phyloP scores from a whole-genome alignment of 2,797 vertebrate genomes.

The Loris lydekkerianus region DNA sequence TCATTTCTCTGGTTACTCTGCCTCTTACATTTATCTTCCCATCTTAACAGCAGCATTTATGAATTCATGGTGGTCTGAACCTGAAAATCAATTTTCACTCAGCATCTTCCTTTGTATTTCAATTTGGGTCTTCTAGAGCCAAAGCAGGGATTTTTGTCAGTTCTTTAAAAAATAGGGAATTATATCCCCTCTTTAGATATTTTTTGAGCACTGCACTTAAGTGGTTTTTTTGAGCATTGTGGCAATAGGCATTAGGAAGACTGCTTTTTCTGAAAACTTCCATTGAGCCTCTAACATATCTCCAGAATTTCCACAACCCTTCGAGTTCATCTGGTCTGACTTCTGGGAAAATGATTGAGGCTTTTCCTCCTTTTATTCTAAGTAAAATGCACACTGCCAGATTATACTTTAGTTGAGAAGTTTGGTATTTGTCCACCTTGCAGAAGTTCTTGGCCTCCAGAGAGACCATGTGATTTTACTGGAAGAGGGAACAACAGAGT shows the following conservation, averaged over 20 bases:
- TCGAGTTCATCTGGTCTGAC: conserved; percentile 81
- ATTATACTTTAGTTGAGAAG: not conserved
- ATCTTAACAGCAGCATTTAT: conserved; percentile 79
- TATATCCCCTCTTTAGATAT: conserved; percentile 76
- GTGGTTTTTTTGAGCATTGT: conserved; percentile 81
- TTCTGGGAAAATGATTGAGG: conserved; percentile 70
- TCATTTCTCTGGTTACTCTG: conserved; percentile 63
- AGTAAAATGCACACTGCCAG: not conserved
- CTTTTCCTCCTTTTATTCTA: conserved; percentile 35
- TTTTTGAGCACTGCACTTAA: conserved; percentile 68
- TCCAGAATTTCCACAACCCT: conserved; percentile 80
- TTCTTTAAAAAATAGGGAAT: conserved; percentile 81
- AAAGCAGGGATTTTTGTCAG: conserved; percentile 80
- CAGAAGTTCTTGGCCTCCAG: not conserved
- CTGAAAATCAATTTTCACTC: conserved; percentile 85
- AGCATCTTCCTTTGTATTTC: conserved; percentile 81
- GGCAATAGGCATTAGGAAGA: conserved; percentile 52
- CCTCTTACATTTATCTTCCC: conserved; percentile 61
- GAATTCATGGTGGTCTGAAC: conserved; percentile 80
- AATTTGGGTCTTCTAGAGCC: conserved; percentile 79
- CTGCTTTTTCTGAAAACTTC: conserved; percentile 79
- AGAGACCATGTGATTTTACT: conserved; percentile 11
- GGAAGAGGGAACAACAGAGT: conserved; percentile 11
- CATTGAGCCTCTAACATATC: conserved; percentile 71
- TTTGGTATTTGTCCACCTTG: conserved; percentile 37